Base-by-base conservation (phyloP, 2,113 vertebrate genomes). In the Actinemys pallida region DNA sequence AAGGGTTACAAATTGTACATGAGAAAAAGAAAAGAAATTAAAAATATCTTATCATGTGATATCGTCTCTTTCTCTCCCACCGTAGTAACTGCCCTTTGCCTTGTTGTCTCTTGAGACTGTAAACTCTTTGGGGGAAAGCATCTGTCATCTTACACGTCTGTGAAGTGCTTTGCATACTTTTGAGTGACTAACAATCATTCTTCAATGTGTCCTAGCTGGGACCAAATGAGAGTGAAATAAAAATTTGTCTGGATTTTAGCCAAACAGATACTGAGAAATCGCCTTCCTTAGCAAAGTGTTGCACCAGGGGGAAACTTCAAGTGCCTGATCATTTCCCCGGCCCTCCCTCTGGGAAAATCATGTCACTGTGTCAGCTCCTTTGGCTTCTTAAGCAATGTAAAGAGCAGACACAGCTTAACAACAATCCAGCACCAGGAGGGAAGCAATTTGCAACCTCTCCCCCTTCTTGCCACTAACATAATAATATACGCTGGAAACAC, bases 391-490 rank as follows among this genome's bases (percentile, higher is more conserved):
- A 92, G 94, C 93, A 91, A 92, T 84, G 90, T 6, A 79, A 94
- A 95, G 84, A 92, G 89, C 62, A 88, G 92, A 90, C 94, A 93
- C 90, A 87, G 91, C 86, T 65, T 95, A 91, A 97, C 95, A 95
- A 93, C 90, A 96, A 94, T 86, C 95, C 53, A 39, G 56, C 93
- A 87, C 90, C 89, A 96, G 91, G 83, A 93, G 90, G 93, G 94
- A 97, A 95, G 93, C 92, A 96, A 97, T 97, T 96, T 97, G 93
- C 89, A 92, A 83, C 52, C 72, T 95, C 82, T 90, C 83, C 86
- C 90, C 84, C 91, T 97, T 96, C 88, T 96, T 96, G 83, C 90
- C 50, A 81, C 91, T 95, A 93, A 92, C 90, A 59, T 92, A 95
- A 96, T 96, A 92, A 94, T 87, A 80, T 83, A 91, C 35, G 84